Base-by-base conservation (phyloP, 2,113 vertebrate species). In the Nannospalax galili region DNA sequence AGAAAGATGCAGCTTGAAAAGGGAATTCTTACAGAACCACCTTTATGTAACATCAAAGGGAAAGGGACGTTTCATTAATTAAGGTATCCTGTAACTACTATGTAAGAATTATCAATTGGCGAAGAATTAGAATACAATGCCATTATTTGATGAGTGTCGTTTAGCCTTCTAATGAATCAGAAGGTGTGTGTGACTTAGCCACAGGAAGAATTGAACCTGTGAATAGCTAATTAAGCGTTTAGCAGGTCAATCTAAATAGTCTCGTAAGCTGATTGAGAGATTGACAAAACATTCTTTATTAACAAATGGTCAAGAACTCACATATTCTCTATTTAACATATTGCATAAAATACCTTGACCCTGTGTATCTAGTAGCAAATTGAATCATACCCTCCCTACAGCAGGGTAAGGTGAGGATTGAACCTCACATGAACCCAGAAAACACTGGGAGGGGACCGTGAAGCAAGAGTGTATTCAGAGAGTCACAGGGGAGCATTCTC, bases 91-190 rank as follows among this genome's bases (percentile, higher is more conserved):
- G 0, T 40, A 73, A 40, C 69, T 79, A 30, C 28, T 2, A 15
- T 3, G 3, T 22, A 14, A 12, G 40, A 56, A 64, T 79, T 52
- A n/a, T 30, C 48, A 69, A 37, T 70, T 72, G 69, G 58, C 40
- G 60, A 35, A 70, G 35, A 88, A 94, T 95, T 94, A 95, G 84
- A 95, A 91, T 72, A 84, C 72, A 94, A 95, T 73, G 42, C 26
- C 3, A n/a, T 64, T 72, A 73, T 84, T 77, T 90, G 26, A 88
- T 88, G 80, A 86, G 42, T 0, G 1, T 52, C 17, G 60, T 82
- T 88, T 37, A 75, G 72, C 90, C 70, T 95, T 88, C 32, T 70
- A 88, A 84, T 91, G 92, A 95, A 79, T 95, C 94, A 93, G 65
- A 90, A 92, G 69, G 26, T 26, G 56, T 32, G 19, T 19, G 3